Evolutionary conservation across 2,888 invertebrate species (phyloP).

Genomic region (Caenorhabditis wallacei): DNA sequence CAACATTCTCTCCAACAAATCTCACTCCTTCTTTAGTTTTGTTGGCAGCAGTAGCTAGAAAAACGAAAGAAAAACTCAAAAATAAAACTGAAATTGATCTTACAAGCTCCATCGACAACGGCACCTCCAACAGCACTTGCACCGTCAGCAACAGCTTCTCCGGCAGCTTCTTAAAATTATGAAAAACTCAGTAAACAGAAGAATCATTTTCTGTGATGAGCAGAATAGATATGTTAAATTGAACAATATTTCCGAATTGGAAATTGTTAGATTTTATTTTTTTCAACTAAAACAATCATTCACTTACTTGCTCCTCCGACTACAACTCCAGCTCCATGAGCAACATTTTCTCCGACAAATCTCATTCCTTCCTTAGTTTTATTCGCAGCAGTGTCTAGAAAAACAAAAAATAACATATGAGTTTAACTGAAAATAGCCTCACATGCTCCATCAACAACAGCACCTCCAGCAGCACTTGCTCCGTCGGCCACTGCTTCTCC

Average conservation of each 20-base stretch:
- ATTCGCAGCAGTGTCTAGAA: not conserved
- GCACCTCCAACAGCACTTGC: conserved; percentile 48
- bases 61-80: not conserved
- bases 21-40: conserved; percentile 28
- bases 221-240: too few species aligned
- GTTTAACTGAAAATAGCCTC: not conserved
- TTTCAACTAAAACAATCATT: not conserved
- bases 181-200: conserved; percentile 1
- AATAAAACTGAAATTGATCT: not conserved
- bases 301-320: conserved; percentile 39
- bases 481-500: conserved; percentile 50
- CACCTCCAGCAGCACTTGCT: conserved; percentile 46
- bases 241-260: too few species aligned
- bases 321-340: conserved; percentile 45
- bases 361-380: conserved; percentile 28
- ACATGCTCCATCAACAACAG: conserved; percentile 56
- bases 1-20: conserved; percentile 40
- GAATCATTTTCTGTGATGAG: too few species aligned
- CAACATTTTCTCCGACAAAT: conserved; percentile 37
- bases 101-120: conserved; percentile 54
- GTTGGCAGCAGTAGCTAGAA: conserved; percentile 1
- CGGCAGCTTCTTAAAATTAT: conserved; percentile 39
- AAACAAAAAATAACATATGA: not conserved
- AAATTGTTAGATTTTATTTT: too few species aligned
- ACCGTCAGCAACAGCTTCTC: conserved; percentile 46